phyloP scores from a whole-genome alignment of 2,113 vertebrate species.

The Phyllostomus discolor region DNA sequence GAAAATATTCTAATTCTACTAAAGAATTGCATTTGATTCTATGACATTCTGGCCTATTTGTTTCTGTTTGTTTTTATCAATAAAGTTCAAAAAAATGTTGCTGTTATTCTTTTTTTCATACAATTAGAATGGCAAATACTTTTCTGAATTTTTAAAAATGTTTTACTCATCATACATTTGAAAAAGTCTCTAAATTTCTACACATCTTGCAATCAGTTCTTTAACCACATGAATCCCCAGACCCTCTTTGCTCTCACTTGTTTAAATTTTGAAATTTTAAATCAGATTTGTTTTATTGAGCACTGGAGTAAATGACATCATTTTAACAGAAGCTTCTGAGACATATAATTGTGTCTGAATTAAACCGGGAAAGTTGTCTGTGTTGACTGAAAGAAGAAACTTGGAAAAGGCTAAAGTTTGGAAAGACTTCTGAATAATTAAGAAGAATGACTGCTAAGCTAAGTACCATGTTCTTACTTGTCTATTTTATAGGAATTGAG shows the following conservation, averaged over 20 bases:
- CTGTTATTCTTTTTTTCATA: background rate
- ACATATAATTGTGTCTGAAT: conserved; percentile 57
- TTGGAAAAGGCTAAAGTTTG: conserved; percentile 76
- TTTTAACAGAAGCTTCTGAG: conserved; percentile 37
- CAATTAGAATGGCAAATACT: background rate
- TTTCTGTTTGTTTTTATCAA: background rate
- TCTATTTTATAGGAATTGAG: conserved; percentile 62
- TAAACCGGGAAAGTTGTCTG: conserved; percentile 61
- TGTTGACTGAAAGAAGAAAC: conserved; percentile 68
- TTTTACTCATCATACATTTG: background rate
- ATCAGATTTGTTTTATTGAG: conserved; percentile 22
- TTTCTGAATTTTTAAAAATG: background rate
- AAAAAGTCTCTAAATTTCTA: background rate
- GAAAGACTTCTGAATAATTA: conserved; percentile 73
- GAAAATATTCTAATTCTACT: background rate
- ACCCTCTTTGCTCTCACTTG: background rate
- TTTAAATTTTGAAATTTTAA: background rate
- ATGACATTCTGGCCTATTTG: background rate
- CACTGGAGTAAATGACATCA: background rate
- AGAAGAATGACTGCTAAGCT: conserved; percentile 56
- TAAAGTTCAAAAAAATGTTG: background rate
- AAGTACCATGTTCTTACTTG: conserved; percentile 67
- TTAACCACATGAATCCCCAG: background rate
- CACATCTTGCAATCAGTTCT: background rate
- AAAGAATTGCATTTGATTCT: background rate